These are phyloP conservation scores for Drosophila kurseongensis DNA, from an alignment of 1,140 invertebrate genomes.

Conservation along the genomic window DNA sequence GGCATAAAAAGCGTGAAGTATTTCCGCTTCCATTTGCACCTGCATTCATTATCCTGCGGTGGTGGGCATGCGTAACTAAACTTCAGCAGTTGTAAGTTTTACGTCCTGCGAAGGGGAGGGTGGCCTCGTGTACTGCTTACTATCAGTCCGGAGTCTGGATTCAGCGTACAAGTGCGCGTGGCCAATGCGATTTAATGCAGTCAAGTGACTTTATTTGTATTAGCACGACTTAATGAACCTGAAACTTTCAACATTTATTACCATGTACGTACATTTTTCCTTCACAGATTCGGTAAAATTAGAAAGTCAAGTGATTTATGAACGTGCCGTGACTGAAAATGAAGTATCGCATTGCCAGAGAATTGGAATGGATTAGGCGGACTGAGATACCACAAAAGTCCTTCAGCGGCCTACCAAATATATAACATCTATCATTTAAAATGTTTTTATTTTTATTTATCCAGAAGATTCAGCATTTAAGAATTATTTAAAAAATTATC, in stretches of 20 bases:
- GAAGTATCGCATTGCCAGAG: slow-evolving; percentile 10
- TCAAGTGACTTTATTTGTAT: slow-evolving; percentile 81
- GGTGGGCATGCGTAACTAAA: slow-evolving; percentile 69
- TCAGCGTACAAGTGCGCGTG: slow-evolving; percentile 70
- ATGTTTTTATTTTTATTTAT: no score
- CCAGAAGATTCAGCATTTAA: no score
- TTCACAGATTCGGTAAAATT: slow-evolving; percentile 54
- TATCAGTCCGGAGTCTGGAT: slow-evolving; percentile 2
- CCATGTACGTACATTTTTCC: slow-evolving; percentile 26
- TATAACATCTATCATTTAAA: no score
- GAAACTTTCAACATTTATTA: slow-evolving; percentile 79
- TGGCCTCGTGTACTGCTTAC: slow-evolving; percentile 14
- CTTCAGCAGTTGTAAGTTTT: slow-evolving; percentile 72
- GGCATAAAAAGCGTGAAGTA: slow-evolving; percentile 73
- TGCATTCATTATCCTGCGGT: slow-evolving; percentile 76
- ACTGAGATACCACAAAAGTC: not conserved
- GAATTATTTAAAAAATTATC: no score
- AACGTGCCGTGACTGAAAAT: slow-evolving; percentile 59
- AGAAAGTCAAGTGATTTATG: slow-evolving; percentile 79
- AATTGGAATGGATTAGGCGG: not conserved
- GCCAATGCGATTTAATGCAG: slow-evolving; percentile 77
- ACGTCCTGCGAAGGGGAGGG: slow-evolving; percentile 31
- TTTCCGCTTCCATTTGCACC: slow-evolving; percentile 81
- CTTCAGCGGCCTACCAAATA: not conserved
- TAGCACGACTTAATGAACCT: slow-evolving; percentile 83